Base-by-base conservation (phyloP, 1,140 invertebrate genomes). In the Drosophila quadrilineata region DNA sequence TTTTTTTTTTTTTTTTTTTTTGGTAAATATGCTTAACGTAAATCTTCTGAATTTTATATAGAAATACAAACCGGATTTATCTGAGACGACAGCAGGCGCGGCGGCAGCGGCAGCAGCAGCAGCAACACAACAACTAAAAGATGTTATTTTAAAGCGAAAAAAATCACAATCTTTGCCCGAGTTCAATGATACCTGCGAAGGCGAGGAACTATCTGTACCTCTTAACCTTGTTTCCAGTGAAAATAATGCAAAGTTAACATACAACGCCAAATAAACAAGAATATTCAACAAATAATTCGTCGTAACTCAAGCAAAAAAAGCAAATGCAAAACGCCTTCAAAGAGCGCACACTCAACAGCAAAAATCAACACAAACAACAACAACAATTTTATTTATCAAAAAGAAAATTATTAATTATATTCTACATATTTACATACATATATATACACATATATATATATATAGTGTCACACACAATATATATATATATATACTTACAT, bases 211-310 rank as follows among this genome's bases (percentile, higher is more conserved):
- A 21, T 75, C 73, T 58, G 70, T 80, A 67, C 82, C 82, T 67
- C 82, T 87, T 64, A 87, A 87, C 63, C 82, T 87, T 77, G 82
- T 87, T 67, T 87, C 82, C 84, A 87, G 76, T 87, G 82, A 87
- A 82, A 87, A 75, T 75, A 87, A 75, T 75, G 64, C 82, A 67
- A 87, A 87, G 70, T 77, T 87, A 71, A 77, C 82, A 82, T 87
- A 82, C 62, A 77, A 87, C 84, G 84, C 82, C 82, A 87, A 87
- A 87, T 82, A 80, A 76, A 79, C 65, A 79, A 69, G 54, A 69
- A 48, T 70, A 69, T 60, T 35, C 56, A 56, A 63, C n/a, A n/a
- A n/a, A n/a, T n/a, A n/a, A n/a, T n/a, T n/a, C n/a, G n/a, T n/a
- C n/a, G n/a, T n/a, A n/a, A n/a, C n/a, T n/a, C n/a, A n/a, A n/a